Evolutionary conservation across 2,113 vertebrate genomes (phyloP).

Genomic region (Microcebus tavaratra): DNA sequence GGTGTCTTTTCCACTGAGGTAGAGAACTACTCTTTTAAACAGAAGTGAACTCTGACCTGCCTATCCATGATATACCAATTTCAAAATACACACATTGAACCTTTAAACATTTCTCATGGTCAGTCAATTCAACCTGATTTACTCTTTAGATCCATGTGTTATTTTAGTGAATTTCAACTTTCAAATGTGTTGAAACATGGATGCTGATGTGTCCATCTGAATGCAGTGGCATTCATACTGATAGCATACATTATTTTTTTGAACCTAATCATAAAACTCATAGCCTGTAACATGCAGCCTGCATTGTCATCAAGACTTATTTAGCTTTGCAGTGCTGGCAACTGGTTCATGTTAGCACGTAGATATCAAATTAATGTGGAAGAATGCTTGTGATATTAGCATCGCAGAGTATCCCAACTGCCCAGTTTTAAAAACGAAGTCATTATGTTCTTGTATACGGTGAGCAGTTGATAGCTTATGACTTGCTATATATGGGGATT

Average conservation of each 20-base stretch:
- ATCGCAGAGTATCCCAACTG: not conserved
- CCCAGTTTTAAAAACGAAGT: not conserved
- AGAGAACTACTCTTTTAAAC: not conserved
- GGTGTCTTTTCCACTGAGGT: not conserved
- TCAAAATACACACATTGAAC: not conserved
- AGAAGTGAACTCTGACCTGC: not conserved
- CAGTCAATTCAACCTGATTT: not conserved
- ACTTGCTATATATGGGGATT: not conserved
- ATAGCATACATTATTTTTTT: not conserved
- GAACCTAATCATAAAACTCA: not conserved
- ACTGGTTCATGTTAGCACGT: not conserved
- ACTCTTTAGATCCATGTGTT: not conserved
- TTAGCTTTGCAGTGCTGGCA: not conserved
- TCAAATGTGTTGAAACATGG: not conserved
- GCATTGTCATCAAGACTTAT: not conserved
- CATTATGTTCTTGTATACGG: not conserved
- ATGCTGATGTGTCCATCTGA: not conserved
- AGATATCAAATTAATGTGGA: not conserved
- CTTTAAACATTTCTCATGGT: conserved; percentile 33
- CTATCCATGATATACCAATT: not conserved
- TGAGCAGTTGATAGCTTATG: not conserved
- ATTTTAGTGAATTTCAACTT: not conserved
- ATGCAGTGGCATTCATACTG: not conserved
- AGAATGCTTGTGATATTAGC: not conserved
- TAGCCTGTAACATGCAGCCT: not conserved